Base-by-base conservation (phyloP, 2,113 vertebrate species). In the Pagrus major region DNA sequence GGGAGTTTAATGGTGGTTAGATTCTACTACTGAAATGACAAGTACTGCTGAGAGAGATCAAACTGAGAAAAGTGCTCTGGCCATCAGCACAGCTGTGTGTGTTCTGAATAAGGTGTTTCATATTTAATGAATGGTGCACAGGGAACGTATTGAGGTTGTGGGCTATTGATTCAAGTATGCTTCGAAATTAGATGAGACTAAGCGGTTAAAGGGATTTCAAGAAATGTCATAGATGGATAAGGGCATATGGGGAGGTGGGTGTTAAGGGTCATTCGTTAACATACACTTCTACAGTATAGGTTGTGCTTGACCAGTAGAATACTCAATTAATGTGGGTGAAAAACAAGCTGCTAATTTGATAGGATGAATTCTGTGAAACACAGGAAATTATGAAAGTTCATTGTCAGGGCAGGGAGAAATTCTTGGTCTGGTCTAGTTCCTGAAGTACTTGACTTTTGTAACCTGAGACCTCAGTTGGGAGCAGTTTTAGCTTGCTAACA, bases 31-130 rank as follows among this genome's bases (percentile, higher is more conserved):
- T 63, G 21, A 66, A 75, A 51, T 41, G 7, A 37, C 12, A 23
- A 47, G 2, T 2, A 23, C 51, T 12, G 25, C n/a, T 8, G 25
- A 31, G 27, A 65, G 51, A 78, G 9, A 15, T 6, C 29, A 39
- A 56, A 12, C 54, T 52, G 56, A 44, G 44, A n/a, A 55, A n/a
- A 59, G 8, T 33, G 33, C n/a, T 46, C 15, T 27, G 21, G 29
- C 25, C 61, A 71, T 51, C 49, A 37, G 2, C 14, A 25, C 9
- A 39, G 54, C 23, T 37, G 47, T 31, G 51, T 33, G 47, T 71
- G 66, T 49, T 29, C 35, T 47, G 49, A 74, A 84, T 65, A 47
- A 23, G 10, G 1, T 49, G 31, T 75, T 61, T 73, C 33, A 80
- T 77, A 70, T 69, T 73, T 54, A 42, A 37, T 12, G 27, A 21